Evolutionary conservation across 2,113 vertebrate genomes (phyloP).

Genomic region (Carassius carassius): DNA sequence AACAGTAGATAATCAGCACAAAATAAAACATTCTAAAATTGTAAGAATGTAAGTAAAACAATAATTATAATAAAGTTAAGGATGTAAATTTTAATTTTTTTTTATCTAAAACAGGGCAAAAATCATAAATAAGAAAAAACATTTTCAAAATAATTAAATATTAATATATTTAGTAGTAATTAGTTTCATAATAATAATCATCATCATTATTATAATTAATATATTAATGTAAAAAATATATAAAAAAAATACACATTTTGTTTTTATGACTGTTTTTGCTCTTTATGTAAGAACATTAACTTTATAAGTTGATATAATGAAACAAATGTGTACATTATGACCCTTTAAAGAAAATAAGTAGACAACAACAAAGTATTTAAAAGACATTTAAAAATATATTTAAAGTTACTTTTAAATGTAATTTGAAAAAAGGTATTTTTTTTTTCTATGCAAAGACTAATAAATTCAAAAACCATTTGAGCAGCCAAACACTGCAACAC

Average conservation of each 20-base stretch:
- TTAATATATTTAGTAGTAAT: neutral
- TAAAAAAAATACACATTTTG: neutral
- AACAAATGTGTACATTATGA: too few species aligned
- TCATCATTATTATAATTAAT: neutral
- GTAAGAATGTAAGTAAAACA: neutral
- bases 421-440: too few species aligned
- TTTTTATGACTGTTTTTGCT: too few species aligned
- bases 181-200: neutral
- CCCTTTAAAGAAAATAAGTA: too few species aligned
- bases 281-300: too few species aligned
- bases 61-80: neutral
- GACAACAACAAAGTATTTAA: neutral
- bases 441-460: too few species aligned
- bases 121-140: neutral
- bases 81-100: too few species aligned
- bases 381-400: neutral
- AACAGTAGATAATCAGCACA: neutral
- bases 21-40: neutral
- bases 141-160: neutral
- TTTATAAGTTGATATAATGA: too few species aligned
- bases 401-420: neutral
- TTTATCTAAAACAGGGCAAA: too few species aligned
- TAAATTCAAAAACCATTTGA: neutral
- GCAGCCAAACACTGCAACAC: neutral
- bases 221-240: neutral